Evolutionary conservation across 2,797 vertebrate genomes (phyloP).

Genomic region (Schizothorax lantsangensis): DNA sequence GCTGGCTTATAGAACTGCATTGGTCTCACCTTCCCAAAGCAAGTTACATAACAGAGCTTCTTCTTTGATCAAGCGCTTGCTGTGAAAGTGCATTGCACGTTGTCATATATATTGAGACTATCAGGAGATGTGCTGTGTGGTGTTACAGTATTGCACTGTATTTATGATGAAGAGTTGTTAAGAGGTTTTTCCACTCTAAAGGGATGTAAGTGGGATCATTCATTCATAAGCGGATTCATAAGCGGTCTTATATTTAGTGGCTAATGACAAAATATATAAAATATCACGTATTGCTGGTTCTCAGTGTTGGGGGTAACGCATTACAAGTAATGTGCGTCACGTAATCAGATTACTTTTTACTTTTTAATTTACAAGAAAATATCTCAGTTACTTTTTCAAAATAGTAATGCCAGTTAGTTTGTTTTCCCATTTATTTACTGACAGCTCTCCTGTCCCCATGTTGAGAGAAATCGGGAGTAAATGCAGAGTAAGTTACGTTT

Average conservation of each 20-base stretch:
- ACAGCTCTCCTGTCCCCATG: not conserved
- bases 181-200: not conserved
- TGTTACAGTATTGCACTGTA: not conserved
- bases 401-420: not conserved
- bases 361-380: not conserved
- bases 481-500: not conserved
- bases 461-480: too few species aligned
- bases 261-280: not conserved
- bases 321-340: not conserved
- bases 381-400: not conserved
- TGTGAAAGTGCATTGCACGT: slow-evolving; percentile 33
- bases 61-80: slow-evolving; percentile 4
- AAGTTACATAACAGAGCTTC: slow-evolving; percentile 45
- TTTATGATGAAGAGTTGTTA: not conserved
- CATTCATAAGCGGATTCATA: not conserved
- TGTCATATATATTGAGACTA: slow-evolving; percentile 28
- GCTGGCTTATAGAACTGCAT: slow-evolving; percentile 41
- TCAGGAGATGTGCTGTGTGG: not conserved
- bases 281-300: not conserved
- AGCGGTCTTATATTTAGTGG: not conserved
- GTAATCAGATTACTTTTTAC: not conserved
- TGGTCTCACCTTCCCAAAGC: slow-evolving; percentile 41
- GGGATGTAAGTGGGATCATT: not conserved
- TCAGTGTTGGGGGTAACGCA: not conserved
- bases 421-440: not conserved